These are phyloP conservation scores for Lypha dubia DNA, from an alignment of 2,888 invertebrate species.

Conservation along the genomic window DNA sequence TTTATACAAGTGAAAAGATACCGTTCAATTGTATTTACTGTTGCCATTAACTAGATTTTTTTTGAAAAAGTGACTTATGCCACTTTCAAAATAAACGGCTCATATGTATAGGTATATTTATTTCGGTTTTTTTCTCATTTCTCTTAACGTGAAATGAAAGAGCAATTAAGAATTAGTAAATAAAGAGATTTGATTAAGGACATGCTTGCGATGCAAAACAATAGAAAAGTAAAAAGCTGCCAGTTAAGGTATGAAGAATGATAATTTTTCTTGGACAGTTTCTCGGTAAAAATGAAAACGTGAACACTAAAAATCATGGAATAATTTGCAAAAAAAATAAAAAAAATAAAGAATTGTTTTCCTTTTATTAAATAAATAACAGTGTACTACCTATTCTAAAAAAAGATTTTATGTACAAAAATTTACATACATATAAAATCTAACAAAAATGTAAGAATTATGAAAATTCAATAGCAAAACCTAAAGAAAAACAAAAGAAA, in stretches of 20 bases:
- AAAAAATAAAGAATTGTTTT: slow-evolving; percentile 16
- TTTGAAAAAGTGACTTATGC: no score
- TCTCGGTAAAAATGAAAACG: slow-evolving; percentile 66
- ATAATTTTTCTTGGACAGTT: slow-evolving; percentile 56
- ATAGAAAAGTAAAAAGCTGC: slow-evolving; percentile 29
- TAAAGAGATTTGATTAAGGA: slow-evolving; percentile 43
- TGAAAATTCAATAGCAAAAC: slow-evolving; percentile 30
- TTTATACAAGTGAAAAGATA: no score
- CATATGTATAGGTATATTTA: neutral
- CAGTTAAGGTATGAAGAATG: slow-evolving; percentile 44
- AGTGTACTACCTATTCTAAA: slow-evolving; percentile 18
- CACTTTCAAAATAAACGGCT: no score
- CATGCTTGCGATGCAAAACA: slow-evolving; percentile 30
- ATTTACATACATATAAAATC: slow-evolving; percentile 18
- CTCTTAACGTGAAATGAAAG: neutral
- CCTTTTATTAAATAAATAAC: slow-evolving; percentile 10
- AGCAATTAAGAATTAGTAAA: slow-evolving; percentile 9
- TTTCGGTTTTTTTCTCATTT: neutral
- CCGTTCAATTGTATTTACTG: no score
- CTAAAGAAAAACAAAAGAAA: slow-evolving; percentile 13
- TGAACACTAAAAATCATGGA: slow-evolving; percentile 48
- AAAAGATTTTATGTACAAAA: slow-evolving; percentile 16
- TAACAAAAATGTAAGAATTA: slow-evolving; percentile 42
- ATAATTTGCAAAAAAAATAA: slow-evolving; percentile 11
- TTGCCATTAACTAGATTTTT: no score